phyloP scores from a whole-genome alignment of 2,888 invertebrate genomes.

The Panorpa germanica region DNA sequence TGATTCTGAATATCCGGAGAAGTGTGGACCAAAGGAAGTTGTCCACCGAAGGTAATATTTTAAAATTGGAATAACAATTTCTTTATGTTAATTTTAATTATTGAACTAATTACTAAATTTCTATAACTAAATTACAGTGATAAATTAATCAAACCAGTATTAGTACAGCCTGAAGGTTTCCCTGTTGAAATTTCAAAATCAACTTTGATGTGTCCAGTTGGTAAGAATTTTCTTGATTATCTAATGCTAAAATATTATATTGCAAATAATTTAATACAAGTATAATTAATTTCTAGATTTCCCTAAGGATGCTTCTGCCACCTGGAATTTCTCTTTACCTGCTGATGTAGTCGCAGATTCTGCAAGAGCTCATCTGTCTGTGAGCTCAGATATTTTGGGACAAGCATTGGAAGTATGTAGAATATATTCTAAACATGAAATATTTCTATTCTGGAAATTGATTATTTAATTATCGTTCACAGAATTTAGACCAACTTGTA shows the following conservation, averaged over 20 bases:
- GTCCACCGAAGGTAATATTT: constrained; percentile 26
- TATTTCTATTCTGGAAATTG: not conserved
- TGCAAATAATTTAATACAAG: no score
- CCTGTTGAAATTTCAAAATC: constrained; percentile 43
- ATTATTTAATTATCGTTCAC: constrained; percentile 5
- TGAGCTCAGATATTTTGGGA: constrained; percentile 38
- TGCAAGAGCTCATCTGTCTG: constrained; percentile 32
- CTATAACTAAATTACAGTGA: constrained; percentile 22
- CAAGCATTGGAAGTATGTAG: constrained; percentile 40
- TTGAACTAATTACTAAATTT: no score
- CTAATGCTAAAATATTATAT: constrained; percentile 6
- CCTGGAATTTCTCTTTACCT: constrained; percentile 29
- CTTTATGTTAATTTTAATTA: no score
- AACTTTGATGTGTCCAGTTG: constrained; percentile 44
- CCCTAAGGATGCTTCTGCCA: constrained; percentile 16
- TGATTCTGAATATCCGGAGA: constrained; percentile 23
- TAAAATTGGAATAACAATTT: no score
- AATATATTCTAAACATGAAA: constrained; percentile 25
- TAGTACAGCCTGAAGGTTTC: constrained; percentile 53
- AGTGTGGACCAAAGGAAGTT: constrained; percentile 29
- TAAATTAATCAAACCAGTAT: constrained; percentile 37
- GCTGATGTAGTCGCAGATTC: constrained; percentile 36
- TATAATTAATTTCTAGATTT: no score
- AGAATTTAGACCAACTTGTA: no score
- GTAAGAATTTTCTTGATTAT: constrained; percentile 5